Base-by-base conservation (phyloP, 2,113 vertebrate species). In the Haemorhous mexicanus region DNA sequence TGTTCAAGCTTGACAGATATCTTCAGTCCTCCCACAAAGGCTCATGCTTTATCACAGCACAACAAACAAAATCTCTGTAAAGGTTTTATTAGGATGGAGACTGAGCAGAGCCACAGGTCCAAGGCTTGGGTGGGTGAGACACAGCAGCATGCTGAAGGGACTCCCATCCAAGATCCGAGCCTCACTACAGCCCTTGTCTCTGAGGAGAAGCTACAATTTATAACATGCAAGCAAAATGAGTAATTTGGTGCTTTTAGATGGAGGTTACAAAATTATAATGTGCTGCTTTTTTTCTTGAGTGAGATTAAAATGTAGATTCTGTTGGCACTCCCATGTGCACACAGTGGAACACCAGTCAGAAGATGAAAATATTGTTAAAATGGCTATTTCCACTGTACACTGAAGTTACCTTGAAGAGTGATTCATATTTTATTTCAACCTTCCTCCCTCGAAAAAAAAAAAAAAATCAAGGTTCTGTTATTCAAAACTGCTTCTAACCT, bases 321-420 rank as follows among this genome's bases (percentile, higher is more conserved):
- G 21, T 17, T 78, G 35, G 7, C 1, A 4, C 11, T 53, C n/a
- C 35, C 58, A 47, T 2, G 1, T 18, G 35, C 58, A 30, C 35
- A 20, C 1, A 68, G 32, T 68, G 27, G 47, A 91, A 79, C 26
- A 20, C 10, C 52, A 63, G 41, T 26, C 1, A 2, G n/a, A 91
- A 95, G 23, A 79, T 4, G 6, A 79, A 94, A 94, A 91, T 64
- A 81, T n/a, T 68, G 32, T 37, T 74, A 61, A 88, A 94, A 86
- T 16, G 4, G 1, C 32, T 58, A n/a, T 94, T 93, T 89, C 53
- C 16, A 72, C 21, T 55, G 23, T 39, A 41, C 33, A 24, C 9
- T 72, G 37, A 94, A 84, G 62, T 78, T 55, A 55, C 33, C 13
- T 53, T 68, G 53, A 87, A 61, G 26, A 47, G 16, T 26, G 66